These are phyloP conservation scores for Ochotona princeps DNA, from an alignment of 2,113 vertebrate species.

Conservation along the genomic window DNA sequence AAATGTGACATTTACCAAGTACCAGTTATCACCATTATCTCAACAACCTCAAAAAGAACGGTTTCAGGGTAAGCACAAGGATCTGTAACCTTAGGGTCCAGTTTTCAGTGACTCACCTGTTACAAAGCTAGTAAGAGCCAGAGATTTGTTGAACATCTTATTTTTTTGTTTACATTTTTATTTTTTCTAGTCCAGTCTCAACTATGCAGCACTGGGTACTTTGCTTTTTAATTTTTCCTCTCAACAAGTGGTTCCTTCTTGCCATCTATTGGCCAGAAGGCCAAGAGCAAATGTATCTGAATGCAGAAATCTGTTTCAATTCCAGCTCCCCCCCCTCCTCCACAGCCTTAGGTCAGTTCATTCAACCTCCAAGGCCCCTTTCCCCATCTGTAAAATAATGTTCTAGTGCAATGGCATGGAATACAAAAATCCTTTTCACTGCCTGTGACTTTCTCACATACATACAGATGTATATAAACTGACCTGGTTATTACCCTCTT, in stretches of 20 bases:
- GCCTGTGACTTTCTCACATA: background rate
- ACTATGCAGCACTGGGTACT: background rate
- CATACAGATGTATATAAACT: constrained; percentile 1
- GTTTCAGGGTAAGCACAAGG: background rate
- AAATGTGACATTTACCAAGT: background rate
- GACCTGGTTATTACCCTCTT: constrained; percentile 53
- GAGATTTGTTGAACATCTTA: background rate
- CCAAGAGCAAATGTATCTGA: constrained; percentile 1
- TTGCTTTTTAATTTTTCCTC: background rate
- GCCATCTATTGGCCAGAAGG: background rate
- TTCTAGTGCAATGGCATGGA: background rate
- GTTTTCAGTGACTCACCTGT: background rate
- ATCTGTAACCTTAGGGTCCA: background rate
- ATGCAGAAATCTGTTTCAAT: background rate
- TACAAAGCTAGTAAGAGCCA: background rate
- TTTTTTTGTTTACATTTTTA: no score
- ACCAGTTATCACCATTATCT: background rate
- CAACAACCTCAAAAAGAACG: background rate
- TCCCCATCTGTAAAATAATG: background rate
- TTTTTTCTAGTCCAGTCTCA: background rate
- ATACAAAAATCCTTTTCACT: background rate
- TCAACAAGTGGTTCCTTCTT: background rate
- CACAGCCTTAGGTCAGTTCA: background rate
- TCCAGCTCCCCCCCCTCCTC: background rate
- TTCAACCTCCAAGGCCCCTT: background rate